Conservation (phyloP, 2,797 vertebrate species). For the Adelosebastes latens region DNA sequence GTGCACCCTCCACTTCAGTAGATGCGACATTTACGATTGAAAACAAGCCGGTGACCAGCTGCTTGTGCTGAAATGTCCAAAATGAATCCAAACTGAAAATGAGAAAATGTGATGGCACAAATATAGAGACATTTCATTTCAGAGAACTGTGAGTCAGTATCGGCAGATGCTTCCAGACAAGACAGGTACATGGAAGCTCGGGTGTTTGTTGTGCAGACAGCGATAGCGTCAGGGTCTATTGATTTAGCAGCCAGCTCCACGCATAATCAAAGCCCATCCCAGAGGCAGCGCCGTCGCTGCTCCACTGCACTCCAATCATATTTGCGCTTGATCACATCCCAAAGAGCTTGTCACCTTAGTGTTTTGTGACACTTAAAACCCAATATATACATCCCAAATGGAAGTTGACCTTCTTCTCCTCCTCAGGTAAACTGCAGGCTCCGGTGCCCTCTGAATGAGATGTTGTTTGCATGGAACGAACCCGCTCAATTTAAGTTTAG, state of each 20-base stretch:
- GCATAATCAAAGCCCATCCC: slow-evolving; percentile 76
- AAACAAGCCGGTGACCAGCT: slow-evolving; percentile 19
- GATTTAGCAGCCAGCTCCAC: slow-evolving; percentile 73
- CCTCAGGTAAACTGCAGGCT: slow-evolving; percentile 65
- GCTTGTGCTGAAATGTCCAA: neutral
- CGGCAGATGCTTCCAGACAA: slow-evolving; percentile 46
- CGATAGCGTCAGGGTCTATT: slow-evolving; percentile 71
- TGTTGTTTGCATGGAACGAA: slow-evolving; percentile 20
- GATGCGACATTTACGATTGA: slow-evolving; percentile 20
- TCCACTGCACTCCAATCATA: slow-evolving; percentile 79
- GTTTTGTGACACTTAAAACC: slow-evolving; percentile 76
- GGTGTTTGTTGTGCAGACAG: slow-evolving; percentile 66
- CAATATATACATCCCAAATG: slow-evolving; percentile 64
- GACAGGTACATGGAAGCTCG: slow-evolving; percentile 50
- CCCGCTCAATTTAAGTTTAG: slow-evolving; percentile 16
- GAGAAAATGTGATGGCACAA: neutral
- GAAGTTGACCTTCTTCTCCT: slow-evolving; percentile 75
- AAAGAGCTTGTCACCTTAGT: slow-evolving; percentile 75
- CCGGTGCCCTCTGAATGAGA: slow-evolving; percentile 36
- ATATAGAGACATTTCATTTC: slow-evolving; percentile 25
- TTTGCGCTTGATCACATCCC: slow-evolving; percentile 77
- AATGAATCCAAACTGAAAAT: slow-evolving; percentile 19
- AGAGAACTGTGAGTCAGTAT: slow-evolving; percentile 17
- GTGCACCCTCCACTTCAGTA: slow-evolving; percentile 11
- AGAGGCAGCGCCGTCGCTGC: slow-evolving; percentile 64